A percentile compares a stretch with the other conserved stretches of the same genome.
Conservation (phyloP, 2,888 invertebrate species). For the Cryptocephalus primarius region DNA sequence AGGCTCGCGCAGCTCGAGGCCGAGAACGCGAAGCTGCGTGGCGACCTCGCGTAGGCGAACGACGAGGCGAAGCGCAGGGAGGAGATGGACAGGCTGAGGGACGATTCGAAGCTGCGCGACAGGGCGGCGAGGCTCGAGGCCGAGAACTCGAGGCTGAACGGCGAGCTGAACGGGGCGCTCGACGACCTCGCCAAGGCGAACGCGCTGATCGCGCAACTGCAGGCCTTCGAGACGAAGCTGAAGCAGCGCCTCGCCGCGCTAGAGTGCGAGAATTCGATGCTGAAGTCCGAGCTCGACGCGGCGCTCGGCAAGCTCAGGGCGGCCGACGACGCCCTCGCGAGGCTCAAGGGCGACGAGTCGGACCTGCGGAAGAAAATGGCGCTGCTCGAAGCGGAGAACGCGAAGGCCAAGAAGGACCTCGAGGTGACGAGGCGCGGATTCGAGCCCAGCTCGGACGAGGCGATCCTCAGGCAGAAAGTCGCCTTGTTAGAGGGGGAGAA, state of each 20-base stretch:
- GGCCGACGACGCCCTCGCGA: background rate
- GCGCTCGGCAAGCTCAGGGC: conserved; percentile 8
- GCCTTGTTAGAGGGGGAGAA: conserved; percentile 14
- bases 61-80: conserved; percentile 12
- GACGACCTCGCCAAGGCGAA: conserved; percentile 8
- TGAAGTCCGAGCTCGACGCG: conserved; percentile 13
- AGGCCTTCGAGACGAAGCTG: conserved; percentile 14
- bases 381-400: conserved; percentile 10
- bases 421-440: conserved; percentile 8
- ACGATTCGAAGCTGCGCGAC: background rate
- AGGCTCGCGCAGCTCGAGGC: conserved; percentile 10
- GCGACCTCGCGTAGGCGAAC: conserved; percentile 11
- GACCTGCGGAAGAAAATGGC: conserved; percentile 13
- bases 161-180: conserved; percentile 12
- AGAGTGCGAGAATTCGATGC: conserved; percentile 13
- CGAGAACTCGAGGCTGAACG: conserved; percentile 16
- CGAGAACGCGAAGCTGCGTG: conserved; percentile 13
- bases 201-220: conserved; percentile 7
- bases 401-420: conserved; percentile 11
- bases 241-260: conserved; percentile 12
- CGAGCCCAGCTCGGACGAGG: background rate
- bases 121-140: conserved; percentile 12
- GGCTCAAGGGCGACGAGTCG: conserved; percentile 8
- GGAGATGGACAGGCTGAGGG: conserved; percentile 5
- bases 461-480: conserved; percentile 3